Base-by-base conservation (phyloP, 2,797 vertebrate species). In the Emys orbicularis region DNA sequence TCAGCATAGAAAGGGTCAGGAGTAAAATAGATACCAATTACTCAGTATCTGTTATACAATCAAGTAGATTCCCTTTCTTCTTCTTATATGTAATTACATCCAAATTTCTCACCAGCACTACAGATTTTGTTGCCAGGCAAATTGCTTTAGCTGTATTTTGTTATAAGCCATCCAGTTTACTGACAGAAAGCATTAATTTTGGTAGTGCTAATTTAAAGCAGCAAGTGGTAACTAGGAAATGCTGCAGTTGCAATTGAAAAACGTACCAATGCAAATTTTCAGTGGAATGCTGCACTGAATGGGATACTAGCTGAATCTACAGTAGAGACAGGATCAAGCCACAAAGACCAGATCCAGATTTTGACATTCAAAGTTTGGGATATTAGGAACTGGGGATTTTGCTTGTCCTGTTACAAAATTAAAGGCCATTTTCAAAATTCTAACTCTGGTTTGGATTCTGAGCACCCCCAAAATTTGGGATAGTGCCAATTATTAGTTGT, bases 221-320 rank as follows among this genome's bases (percentile, higher is more conserved):
- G 54, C 37, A 86, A 90, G 92, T 19, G 6, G 90, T 89, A 92
- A 81, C 9, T 4, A 1, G 12, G 77, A 79, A 37, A 44, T 11
- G 41, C 31, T 91, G 49, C 13, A 7, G 0, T 13, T 95, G 81
- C 65, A 97, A 87, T 79, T 96, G 81, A 12, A 65, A 27, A 95
- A 92, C 72, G 86, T 91, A 91, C 93, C 80, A 56, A 21, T 47
- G 23, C 88, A 90, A 92, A 94, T 90, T 83, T 88, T 83, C 72
- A 19, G 37, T 93, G 57, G 50, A 52, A 79, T 0, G 4, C 0
- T 61, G 49, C 84, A 88, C 87, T 89, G 83, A 95, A 31, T 79
- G 76, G 0, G 4, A 88, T 54, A 80, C 29, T 50, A 82, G 56
- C 83, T 94, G 81, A 76, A 92, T 92, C 85, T 90, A 87, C 31